These are phyloP conservation scores for Phoenicopterus ruber DNA, from an alignment of 2,113 vertebrate genomes.

Conservation along the genomic window DNA sequence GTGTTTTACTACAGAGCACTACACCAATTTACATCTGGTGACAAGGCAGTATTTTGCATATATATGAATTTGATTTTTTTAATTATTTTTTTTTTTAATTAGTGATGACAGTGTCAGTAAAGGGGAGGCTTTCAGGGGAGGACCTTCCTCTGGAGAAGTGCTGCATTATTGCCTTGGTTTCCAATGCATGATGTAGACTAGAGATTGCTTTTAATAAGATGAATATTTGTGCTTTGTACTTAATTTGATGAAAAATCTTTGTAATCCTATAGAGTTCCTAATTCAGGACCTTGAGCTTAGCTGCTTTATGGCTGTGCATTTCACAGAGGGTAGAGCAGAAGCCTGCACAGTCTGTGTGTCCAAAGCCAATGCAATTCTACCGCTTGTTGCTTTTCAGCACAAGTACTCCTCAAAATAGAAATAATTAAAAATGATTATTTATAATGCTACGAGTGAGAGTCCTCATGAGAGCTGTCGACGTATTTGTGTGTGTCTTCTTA, in stretches of 20 bases:
- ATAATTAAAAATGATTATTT: neutral
- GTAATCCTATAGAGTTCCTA: neutral
- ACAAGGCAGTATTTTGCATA: neutral
- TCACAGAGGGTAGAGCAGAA: neutral
- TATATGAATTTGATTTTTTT: neutral
- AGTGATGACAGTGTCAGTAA: neutral
- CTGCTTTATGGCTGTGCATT: neutral
- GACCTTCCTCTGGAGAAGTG: neutral
- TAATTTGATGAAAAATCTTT: neutral
- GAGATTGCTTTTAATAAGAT: neutral
- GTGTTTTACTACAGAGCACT: neutral
- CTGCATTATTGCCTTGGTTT: neutral
- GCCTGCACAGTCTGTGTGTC: neutral
- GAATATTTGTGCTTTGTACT: neutral
- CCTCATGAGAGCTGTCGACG: neutral
- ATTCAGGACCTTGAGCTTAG: neutral
- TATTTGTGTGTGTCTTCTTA: neutral
- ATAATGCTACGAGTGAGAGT: neutral
- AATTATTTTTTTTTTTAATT: neutral
- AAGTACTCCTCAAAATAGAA: neutral
- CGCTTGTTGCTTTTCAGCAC: neutral
- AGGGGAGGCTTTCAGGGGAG: neutral
- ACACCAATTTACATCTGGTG: too few species aligned
- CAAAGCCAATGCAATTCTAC: neutral
- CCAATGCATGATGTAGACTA: rapidly evolving